These are phyloP conservation scores for Dryobota labecula DNA, from an alignment of 2,888 invertebrate genomes.

Conservation along the genomic window DNA sequence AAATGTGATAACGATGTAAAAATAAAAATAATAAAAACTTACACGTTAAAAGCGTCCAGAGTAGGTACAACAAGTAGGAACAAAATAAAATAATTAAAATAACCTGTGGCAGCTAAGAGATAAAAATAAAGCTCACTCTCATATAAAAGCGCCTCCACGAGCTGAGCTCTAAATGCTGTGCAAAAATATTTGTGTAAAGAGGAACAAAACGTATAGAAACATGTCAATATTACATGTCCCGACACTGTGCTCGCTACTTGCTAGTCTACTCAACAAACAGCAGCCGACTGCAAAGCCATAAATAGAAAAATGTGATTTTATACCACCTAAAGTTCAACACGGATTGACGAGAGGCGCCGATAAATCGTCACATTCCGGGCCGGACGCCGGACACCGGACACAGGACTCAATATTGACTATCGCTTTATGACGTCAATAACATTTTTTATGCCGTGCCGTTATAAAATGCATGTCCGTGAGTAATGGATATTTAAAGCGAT, in stretches of 20 bases:
- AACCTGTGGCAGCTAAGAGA: too few species aligned
- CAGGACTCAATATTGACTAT: conserved; percentile 70
- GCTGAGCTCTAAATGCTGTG: neutral
- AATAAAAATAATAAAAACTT: too few species aligned
- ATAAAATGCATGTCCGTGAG: conserved; percentile 78
- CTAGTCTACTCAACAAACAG: conserved; percentile 29
- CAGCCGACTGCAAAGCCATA: conserved; percentile 32
- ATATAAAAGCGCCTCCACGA: neutral
- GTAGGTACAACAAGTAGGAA: too few species aligned
- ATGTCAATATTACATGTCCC: conserved; percentile 12
- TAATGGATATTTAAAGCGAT: conserved; percentile 77
- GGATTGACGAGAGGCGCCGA: conserved; percentile 56
- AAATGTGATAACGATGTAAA: too few species aligned
- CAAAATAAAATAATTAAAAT: too few species aligned
- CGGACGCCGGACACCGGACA: conserved; percentile 46
- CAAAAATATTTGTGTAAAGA: conserved; percentile 10
- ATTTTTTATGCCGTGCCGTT: conserved; percentile 73
- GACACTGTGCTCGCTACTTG: neutral
- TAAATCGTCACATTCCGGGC: conserved; percentile 55
- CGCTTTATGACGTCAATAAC: conserved; percentile 75
- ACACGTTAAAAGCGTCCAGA: too few species aligned
- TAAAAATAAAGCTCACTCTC: neutral
- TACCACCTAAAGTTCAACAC: conserved; percentile 54
- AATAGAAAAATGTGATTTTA: conserved; percentile 47
- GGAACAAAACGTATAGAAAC: conserved; percentile 14